Evolutionary conservation across 1,140 invertebrate genomes (phyloP), one percentile per base, ranked within the genome.

Genomic region (Ceratosolen solmsi): DNA sequence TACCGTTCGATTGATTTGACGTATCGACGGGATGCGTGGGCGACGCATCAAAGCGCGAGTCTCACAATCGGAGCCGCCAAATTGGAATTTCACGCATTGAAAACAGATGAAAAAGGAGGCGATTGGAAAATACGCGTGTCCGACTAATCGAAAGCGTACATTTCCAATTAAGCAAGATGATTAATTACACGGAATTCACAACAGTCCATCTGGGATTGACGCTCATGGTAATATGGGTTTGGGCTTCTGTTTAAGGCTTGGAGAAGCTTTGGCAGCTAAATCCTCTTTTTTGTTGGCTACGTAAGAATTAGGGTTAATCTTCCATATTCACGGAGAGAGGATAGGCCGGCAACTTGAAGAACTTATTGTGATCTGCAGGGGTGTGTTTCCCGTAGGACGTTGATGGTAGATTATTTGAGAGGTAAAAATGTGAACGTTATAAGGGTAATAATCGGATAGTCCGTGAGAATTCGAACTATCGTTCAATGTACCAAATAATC

Each of bases 151-250:
- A 63, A 36, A 1, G 74, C 56, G 30, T 58, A 68, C 80, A 36
- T 41, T 63, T 70, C 58, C 79, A 76, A 81, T 81, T 76, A 76
- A 63, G 46, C 25, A 41, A 36, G 58, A 76, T 76, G 70, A 81
- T 76, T 76, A 81, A 81, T 81, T 76, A 76, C 72, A 41, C n/a
- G 79, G 58, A 70, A 75, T 81, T 81, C 75, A 81, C 58, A 15
- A 60, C 5, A 56, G 27, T 75, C 72, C 54, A 80, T 80, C 60
- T 33, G 71, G n/a, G 20, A 75, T 33, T 27, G 58, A 51, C 22
- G n/a, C 17, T 5, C 4, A 5, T 36, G 74, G 2, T 25, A 70
- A 22, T 22, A 33, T 49, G 15, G 11, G 56, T 74, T 36, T 22
- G 15, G n/a, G 17, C 27, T 1, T 33, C 27, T 25, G 46, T 38